Base-by-base conservation (phyloP, 2,888 invertebrate species). In the Exocentrus adspersus region DNA sequence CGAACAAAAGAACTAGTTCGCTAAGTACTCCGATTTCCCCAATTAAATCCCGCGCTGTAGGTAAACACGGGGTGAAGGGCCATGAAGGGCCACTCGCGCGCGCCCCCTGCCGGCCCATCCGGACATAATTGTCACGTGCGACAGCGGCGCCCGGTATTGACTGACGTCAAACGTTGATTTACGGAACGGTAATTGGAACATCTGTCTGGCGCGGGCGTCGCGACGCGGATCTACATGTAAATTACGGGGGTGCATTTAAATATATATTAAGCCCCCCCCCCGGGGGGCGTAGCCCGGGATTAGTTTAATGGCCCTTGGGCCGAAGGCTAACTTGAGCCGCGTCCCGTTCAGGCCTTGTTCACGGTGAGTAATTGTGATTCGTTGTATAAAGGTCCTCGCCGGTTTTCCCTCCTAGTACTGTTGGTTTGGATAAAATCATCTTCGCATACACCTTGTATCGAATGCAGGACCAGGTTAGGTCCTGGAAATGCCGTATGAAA, bases 181-280 rank as follows among this genome's bases (percentile, higher is more conserved):
- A 54, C 54, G 54, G 43, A n/a, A 17, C 43, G 24, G 54, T 54
- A 54, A 54, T 54, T 54, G 54, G 54, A 54, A 54, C 54, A 54
- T 54, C 54, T 54, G 54, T 54, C 54, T 54, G 54, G 28, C 37
- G 37, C 43, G 43, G 54, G 43, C 28, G 54, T 54, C 28, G 42
- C 30, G 54, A 14, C 17, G 14, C 28, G 54, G 62, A 72, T 69
- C 66, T 66, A 58, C 68, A 69, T 72, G 68, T 72, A 72, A 72
- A 72, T 72, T 67, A 63, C 66, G 57, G 52, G 70, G 65, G 67
- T 62, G 65, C 67, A 67, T 69, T 67, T 62, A 64, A 67, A 69
- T 69, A 68, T 68, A 71, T 69, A 67, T 68, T 61, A 63, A 30
- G 56, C 56, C 56, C 50, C 51, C 32, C 56, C 43, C 30, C 17